Evolutionary conservation across 2,113 vertebrate species (phyloP), one percentile per base, ranked within the genome.

Genomic region (Gadus macrocephalus): DNA sequence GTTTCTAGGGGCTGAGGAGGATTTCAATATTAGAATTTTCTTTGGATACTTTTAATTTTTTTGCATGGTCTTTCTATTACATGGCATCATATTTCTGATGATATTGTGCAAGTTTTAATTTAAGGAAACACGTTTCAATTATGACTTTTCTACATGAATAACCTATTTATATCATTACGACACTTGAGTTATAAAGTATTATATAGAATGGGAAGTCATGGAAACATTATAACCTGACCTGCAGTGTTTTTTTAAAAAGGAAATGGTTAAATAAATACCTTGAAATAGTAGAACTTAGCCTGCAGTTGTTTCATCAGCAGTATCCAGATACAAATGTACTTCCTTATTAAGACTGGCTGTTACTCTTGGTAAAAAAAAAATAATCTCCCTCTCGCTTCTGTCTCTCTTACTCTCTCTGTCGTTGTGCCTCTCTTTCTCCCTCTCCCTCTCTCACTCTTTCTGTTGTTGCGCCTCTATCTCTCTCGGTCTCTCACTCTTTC

Each of bases 211-310:
- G 6, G 7, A 61, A 61, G 59, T 20, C 11, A 22, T 8, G 8
- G 19, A 22, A 12, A 19, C 20, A 19, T 19, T 60, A 60, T 20
- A 60, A n/a, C 6, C 20, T 8, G 6, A 60, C 17, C n/a, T 17
- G 58, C 20, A 60, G 5, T 2, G 55, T 19, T n/a, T 55, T 20
- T 20, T 14, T 19, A 42, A n/a, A 4, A 0, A 11, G 66, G 1
- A 72, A 1, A 64, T 61, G 62, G 14, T 49, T 11, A 60, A n/a
- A 64, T 82, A 86, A 80, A 83, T 88, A 91, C 89, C 87, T 91
- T 58, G 42, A 49, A 49, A 11, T 49, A 49, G 42, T 9, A 49
- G 20, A 74, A 53, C 66, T 72, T 69, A 66, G 65, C 59, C 27
- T 67, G 20, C 63, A 64, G 56, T 76, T 42, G 25, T 72, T 70